Evolutionary conservation across 2,888 invertebrate genomes (phyloP).

Genomic region (Trissolcus brochymenae): DNA sequence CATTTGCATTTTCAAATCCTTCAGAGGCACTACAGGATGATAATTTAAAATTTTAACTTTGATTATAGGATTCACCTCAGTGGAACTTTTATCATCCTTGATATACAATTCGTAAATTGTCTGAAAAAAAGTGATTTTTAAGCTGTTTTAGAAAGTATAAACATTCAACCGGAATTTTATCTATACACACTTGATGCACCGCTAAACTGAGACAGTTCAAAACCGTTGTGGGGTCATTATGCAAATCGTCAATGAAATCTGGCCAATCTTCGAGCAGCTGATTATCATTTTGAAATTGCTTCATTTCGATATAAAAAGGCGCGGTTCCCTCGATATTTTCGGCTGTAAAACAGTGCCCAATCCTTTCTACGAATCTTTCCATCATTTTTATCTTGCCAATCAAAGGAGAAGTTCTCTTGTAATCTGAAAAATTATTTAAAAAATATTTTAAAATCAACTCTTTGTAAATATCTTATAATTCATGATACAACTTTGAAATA

Average conservation of each 20-base stretch:
- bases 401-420: constrained; percentile 76
- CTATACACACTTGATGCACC: constrained; percentile 82
- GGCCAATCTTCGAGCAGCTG: constrained; percentile 81
- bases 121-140: constrained; percentile 55
- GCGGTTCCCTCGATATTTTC: constrained; percentile 80
- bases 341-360: constrained; percentile 77
- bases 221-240: constrained; percentile 82
- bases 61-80: constrained; percentile 75
- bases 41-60: constrained; percentile 81
- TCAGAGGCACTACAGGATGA: constrained; percentile 82
- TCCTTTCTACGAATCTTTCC: constrained; percentile 78
- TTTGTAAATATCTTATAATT: not conserved
- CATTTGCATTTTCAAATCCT: constrained; percentile 84
- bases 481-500: not conserved
- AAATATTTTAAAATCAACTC: not conserved
- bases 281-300: constrained; percentile 78
- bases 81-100: constrained; percentile 74
- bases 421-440: constrained; percentile 69
- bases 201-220: constrained; percentile 86
- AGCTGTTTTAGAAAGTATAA: not conserved
- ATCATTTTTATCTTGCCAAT: constrained; percentile 78
- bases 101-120: constrained; percentile 61
- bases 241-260: constrained; percentile 81
- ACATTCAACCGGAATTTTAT: not conserved
- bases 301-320: constrained; percentile 80